phyloP scores from a whole-genome alignment of 2,797 vertebrate species.

The Urocyon cinereoargenteus region DNA sequence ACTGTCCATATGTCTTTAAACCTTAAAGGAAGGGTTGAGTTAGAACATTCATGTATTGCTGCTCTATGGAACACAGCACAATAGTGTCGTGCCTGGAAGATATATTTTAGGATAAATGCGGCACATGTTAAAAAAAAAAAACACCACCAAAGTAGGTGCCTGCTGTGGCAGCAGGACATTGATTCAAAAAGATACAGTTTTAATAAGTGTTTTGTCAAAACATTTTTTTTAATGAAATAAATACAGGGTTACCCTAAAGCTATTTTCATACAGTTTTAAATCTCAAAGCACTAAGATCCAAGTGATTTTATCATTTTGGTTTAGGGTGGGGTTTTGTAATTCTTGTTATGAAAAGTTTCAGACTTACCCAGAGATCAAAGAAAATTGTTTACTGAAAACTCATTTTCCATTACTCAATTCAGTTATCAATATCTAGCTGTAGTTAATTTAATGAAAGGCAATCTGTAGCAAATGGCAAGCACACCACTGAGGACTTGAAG shows the following conservation, averaged over 20 bases:
- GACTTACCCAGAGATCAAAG: not conserved
- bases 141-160: not conserved
- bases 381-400: not conserved
- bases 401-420: not conserved
- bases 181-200: not conserved
- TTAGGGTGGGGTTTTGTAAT: not conserved
- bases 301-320: slow-evolving; percentile 42
- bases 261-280: slow-evolving; percentile 6
- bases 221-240: slow-evolving; percentile 18
- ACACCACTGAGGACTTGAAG: not conserved
- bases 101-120: not conserved
- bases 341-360: slow-evolving; percentile 54
- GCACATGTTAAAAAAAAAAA: not conserved
- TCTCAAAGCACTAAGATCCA: not conserved
- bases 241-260: not conserved
- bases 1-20: not conserved
- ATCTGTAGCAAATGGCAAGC: not conserved
- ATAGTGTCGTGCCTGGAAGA: not conserved
- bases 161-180: not conserved
- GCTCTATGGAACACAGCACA: not conserved
- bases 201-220: not conserved
- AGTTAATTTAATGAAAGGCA: not conserved
- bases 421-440: not conserved
- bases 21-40: not conserved
- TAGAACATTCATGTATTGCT: not conserved